Evolutionary conservation across 2,888 invertebrate genomes (phyloP).

Genomic region (Leptopilina syphax): DNA sequence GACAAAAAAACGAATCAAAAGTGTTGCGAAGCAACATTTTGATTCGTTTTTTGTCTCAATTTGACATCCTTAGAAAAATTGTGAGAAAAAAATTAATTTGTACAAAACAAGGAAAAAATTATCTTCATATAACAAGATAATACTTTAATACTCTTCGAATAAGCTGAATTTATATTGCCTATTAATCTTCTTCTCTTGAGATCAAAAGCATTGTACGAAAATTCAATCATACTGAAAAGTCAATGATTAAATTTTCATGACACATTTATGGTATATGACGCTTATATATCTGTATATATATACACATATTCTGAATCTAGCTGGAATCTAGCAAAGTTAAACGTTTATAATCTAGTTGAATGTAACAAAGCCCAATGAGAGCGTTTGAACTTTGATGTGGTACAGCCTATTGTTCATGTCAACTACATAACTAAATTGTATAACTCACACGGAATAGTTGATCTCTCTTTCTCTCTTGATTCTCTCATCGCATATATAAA

Average conservation of each 20-base stretch:
- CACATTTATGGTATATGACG: slow-evolving; percentile 10
- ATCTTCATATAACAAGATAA: too few relatives aligned
- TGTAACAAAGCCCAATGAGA: slow-evolving; percentile 23
- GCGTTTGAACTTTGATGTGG: slow-evolving; percentile 36
- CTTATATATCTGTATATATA: not conserved
- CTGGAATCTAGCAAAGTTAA: slow-evolving; percentile 23
- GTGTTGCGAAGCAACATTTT: too few relatives aligned
- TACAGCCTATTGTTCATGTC: slow-evolving; percentile 34
- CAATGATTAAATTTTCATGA: slow-evolving; percentile 3
- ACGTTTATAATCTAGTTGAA: slow-evolving; percentile 32
- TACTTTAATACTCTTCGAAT: not conserved
- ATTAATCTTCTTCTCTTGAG: not conserved
- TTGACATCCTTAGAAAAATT: too few relatives aligned
- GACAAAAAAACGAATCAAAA: too few relatives aligned
- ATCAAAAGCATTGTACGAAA: not conserved
- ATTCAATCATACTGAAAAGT: slow-evolving; percentile 13
- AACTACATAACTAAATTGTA: slow-evolving; percentile 31
- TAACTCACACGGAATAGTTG: slow-evolving; percentile 13
- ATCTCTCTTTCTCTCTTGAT: too few relatives aligned
- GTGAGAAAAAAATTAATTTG: too few relatives aligned
- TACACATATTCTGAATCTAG: slow-evolving; percentile 11
- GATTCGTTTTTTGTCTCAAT: too few relatives aligned
- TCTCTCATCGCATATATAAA: not conserved
- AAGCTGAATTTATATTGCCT: not conserved
- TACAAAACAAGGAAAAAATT: too few relatives aligned